Percentiles rank a stretch among this genome's conserved stretches.
These are phyloP conservation scores for Geococcyx californianus DNA, from an alignment of 2,113 vertebrate genomes.

Conservation along the genomic window DNA sequence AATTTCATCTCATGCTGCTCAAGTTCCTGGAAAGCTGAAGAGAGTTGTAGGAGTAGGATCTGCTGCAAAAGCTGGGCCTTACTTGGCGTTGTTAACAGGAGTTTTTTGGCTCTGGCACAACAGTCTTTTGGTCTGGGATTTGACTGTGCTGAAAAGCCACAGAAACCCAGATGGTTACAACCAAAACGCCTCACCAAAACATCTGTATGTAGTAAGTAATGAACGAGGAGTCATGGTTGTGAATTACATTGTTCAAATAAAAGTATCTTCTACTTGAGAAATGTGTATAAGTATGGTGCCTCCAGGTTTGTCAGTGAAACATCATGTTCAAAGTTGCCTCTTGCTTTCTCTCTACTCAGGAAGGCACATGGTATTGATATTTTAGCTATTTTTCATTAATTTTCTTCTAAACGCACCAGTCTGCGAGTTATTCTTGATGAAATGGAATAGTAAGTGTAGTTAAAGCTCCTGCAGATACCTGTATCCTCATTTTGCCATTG, in stretches of 20 bases:
- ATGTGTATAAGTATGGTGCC: neutral
- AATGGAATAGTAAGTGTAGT: neutral
- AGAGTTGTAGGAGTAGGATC: neutral
- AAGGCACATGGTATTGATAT: neutral
- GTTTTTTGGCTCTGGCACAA: neutral
- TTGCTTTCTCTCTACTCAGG: neutral
- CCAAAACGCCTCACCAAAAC: neutral
- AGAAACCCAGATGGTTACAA: neutral
- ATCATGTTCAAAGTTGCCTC: neutral
- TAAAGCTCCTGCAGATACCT: neutral
- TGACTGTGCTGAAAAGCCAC: neutral
- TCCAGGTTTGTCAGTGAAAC: neutral
- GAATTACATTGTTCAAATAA: neutral
- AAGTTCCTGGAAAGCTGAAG: neutral
- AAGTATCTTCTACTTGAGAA: neutral
- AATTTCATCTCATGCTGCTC: neutral
- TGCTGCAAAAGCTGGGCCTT: neutral
- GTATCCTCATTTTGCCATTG: slow-evolving; percentile 53
- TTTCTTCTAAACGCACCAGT: neutral
- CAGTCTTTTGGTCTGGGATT: neutral
- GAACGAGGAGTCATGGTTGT: neutral
- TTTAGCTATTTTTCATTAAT: neutral
- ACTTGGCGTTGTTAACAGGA: neutral
- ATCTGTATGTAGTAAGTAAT: neutral
- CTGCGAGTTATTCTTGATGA: neutral